phyloP scores from a whole-genome alignment of 2,888 invertebrate genomes.

The Synergus itoensis region DNA sequence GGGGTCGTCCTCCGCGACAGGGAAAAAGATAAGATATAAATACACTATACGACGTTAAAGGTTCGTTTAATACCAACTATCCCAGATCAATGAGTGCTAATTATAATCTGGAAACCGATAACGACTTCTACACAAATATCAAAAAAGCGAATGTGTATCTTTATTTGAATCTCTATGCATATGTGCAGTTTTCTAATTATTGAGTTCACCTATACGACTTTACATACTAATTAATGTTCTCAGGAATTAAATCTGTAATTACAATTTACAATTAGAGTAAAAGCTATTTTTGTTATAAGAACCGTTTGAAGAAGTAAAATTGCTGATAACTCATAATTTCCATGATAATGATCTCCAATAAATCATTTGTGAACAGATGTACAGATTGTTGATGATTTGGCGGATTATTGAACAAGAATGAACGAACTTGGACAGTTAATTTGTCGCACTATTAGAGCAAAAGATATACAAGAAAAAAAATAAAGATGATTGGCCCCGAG shows the following conservation, averaged over 20 bases:
- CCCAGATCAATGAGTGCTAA: constrained; percentile 24
- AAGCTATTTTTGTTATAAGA: too few relatives aligned
- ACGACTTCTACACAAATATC: neutral
- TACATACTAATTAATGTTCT: constrained; percentile 12
- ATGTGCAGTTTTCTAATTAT: neutral
- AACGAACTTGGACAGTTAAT: too few relatives aligned
- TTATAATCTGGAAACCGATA: constrained; percentile 23
- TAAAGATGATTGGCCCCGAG: too few relatives aligned
- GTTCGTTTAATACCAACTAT: constrained; percentile 33
- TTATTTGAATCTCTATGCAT: neutral
- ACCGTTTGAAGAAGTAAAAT: too few relatives aligned
- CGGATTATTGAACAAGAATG: too few relatives aligned
- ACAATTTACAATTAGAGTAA: neutral
- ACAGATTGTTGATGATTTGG: too few relatives aligned
- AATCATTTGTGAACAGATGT: too few relatives aligned
- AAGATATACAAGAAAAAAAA: too few relatives aligned
- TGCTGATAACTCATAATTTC: too few relatives aligned
- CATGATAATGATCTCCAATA: too few relatives aligned
- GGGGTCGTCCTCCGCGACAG: constrained; percentile 27
- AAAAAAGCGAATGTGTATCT: neutral
- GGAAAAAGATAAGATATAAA: constrained; percentile 33
- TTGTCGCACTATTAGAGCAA: too few relatives aligned
- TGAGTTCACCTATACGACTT: neutral
- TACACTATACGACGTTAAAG: constrained; percentile 33
- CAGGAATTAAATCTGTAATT: neutral